phyloP scores from a whole-genome alignment of 1,140 invertebrate genomes.

The Onthophagus taurus region DNA sequence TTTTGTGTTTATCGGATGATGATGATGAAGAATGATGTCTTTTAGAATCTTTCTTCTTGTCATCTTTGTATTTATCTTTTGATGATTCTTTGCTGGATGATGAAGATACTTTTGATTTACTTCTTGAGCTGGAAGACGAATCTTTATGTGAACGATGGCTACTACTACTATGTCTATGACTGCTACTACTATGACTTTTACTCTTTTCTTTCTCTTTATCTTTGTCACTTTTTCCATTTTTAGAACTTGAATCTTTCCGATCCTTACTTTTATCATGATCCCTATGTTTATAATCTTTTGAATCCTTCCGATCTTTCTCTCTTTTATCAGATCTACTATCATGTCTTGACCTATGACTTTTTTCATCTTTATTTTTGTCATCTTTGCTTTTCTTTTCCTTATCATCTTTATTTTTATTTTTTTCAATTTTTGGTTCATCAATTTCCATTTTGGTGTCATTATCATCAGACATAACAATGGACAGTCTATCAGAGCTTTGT shows the following conservation, averaged over 20 bases:
- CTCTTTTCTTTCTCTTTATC: constrained; percentile 18
- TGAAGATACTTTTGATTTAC: constrained; percentile 5
- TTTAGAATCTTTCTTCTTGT: constrained; percentile 14
- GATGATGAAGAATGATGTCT: constrained; percentile 14
- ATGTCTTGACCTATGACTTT: constrained; percentile 25
- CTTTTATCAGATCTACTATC: constrained; percentile 30
- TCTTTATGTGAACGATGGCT: constrained; percentile 14
- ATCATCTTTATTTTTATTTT: constrained; percentile 11
- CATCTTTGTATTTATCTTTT: constrained; percentile 24
- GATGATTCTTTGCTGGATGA: constrained; percentile 1
- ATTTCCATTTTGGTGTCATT: constrained; percentile 34
- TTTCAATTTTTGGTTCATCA: constrained; percentile 15
- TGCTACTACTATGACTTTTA: constrained; percentile 18
- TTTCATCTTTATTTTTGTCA: no score
- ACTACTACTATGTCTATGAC: constrained; percentile 20
- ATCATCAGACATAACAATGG: constrained; percentile 41
- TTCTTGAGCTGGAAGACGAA: constrained; percentile 4
- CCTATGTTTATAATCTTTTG: constrained; percentile 29
- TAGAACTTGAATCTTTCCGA: constrained; percentile 21
- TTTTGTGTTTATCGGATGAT: constrained; percentile 13
- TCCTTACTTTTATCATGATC: constrained; percentile 30
- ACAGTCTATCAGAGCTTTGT: constrained; percentile 49
- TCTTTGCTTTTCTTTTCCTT: constrained; percentile 14
- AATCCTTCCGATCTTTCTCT: constrained; percentile 39
- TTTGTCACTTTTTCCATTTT: constrained; percentile 19